A percentile compares a stretch with the other conserved stretches of the same genome.
phyloP scores from a whole-genome alignment of 2,113 vertebrate species.

The Phalacrocorax aristotelis region DNA sequence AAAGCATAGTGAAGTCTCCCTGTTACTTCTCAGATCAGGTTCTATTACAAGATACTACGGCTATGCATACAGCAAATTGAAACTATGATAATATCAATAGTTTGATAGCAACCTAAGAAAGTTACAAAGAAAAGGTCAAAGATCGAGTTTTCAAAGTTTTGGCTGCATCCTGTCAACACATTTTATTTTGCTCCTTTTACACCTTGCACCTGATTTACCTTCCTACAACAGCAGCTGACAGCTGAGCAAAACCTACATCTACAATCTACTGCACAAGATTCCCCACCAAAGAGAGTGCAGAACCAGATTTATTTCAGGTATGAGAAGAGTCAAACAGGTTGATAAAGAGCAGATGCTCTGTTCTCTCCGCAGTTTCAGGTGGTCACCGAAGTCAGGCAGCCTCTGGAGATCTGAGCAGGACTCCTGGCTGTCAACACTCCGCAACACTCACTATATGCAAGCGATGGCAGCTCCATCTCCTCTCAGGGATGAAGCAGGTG shows the following conservation, averaged over 20 bases:
- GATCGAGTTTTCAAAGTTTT: not conserved
- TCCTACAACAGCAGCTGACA: not conserved
- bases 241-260: not conserved
- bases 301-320: not conserved
- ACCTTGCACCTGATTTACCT: not conserved
- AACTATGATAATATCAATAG: not conserved
- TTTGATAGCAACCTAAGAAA: not conserved
- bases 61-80: not conserved
- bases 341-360: not conserved
- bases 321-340: not conserved
- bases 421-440: not conserved
- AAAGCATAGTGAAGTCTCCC: not conserved
- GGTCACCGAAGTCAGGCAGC: not conserved
- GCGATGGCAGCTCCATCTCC: not conserved
- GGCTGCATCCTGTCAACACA: not conserved
- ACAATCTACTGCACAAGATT: not conserved
- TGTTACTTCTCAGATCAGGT: not conserved
- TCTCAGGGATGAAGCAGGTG: not conserved
- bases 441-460: accelerated
- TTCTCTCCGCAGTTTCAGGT: not conserved
- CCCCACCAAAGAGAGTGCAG: not conserved
- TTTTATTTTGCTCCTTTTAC: accelerated
- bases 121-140: not conserved
- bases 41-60: not conserved
- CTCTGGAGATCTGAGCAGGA: not conserved